Evolutionary conservation across 2,888 invertebrate genomes (phyloP).

Genomic region (Thecophora atra): DNA sequence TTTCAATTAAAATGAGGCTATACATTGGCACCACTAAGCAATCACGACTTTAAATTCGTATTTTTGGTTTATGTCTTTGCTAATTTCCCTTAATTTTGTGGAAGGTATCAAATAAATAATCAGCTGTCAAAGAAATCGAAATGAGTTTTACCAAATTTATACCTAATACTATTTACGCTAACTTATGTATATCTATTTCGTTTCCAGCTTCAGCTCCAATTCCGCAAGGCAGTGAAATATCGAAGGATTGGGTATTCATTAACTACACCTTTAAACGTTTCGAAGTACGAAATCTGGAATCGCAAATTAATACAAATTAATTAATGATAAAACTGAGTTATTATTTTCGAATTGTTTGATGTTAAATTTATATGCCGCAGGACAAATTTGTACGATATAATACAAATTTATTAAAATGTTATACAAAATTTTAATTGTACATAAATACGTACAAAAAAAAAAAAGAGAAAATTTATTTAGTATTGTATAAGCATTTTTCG

Average conservation of each 20-base stretch:
- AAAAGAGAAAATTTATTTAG: not conserved
- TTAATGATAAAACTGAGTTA: constrained; percentile 22
- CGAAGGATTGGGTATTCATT: constrained; percentile 99
- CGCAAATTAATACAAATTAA: constrained; percentile 33
- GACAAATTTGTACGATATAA: constrained; percentile 20
- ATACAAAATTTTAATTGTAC: constrained; percentile 27
- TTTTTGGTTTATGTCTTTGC: too few relatives aligned
- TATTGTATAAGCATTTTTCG: constrained; percentile 5
- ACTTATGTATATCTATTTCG: constrained; percentile 1
- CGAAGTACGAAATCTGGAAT: constrained; percentile 73
- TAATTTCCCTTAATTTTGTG: too few relatives aligned
- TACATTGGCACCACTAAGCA: too few relatives aligned
- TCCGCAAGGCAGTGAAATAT: constrained; percentile 89
- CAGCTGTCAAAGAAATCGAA: too few relatives aligned
- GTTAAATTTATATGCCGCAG: constrained; percentile 29
- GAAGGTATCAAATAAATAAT: too few relatives aligned
- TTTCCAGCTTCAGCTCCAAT: constrained; percentile 84
- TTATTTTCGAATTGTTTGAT: constrained; percentile 31
- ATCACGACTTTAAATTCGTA: too few relatives aligned
- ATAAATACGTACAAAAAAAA: constrained; percentile 32
- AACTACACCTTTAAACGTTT: constrained; percentile 99
- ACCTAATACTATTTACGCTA: too few relatives aligned
- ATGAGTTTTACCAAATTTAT: too few relatives aligned
- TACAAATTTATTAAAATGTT: constrained; percentile 30
- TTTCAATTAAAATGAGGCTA: too few relatives aligned